Evolutionary conservation across 2,888 invertebrate genomes (phyloP), one percentile per base, ranked within the genome.

Genomic region (Glomeris marginata): DNA sequence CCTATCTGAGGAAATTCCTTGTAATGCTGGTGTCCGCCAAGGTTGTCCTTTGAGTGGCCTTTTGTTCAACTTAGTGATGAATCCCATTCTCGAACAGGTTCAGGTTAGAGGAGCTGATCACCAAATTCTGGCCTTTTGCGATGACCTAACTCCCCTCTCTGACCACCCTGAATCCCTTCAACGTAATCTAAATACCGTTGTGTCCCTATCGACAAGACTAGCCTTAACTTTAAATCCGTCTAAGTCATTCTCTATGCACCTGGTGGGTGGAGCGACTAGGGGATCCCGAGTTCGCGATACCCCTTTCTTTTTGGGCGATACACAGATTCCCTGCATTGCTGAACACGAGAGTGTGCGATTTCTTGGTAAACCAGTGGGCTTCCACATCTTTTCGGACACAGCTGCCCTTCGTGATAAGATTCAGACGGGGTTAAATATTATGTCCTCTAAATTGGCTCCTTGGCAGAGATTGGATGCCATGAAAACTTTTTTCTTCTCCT

Each of bases 401-500:
- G 28, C 28, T 28, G 28, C 3, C 8, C 3, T 28, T 3, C 28
- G 28, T 28, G 3, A 3, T 28, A 3, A 28, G 28, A 49, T 54
- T 10, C 21, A 51, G n/a, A 43, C 33, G 10, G 52, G 50, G 10
- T 8, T 33, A 4, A 49, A 45, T n/a, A 54, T 57, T 6, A 16
- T 52, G 1, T 15, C 37, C 1, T 55, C 54, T 4, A 34, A 45
- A 2, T 55, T 59, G 1, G 54, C 59, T 8, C 58, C 58, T 0
- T 59, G 58, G 58, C 59, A 60, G 44, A 57, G 54, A 41, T 33
- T 60, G 8, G 55, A 60, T 35, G 58, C 56, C 1, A 22, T 58
- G 33, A 45, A 53, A 18, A 57, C 55, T 2, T 60, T 60, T 51
- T 49, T 60, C 10, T 44, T 51, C 20, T 45, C 52, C 1, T 16